These are phyloP conservation scores for Temnothorax unifasciatus DNA, from an alignment of 2,888 invertebrate genomes.

Conservation along the genomic window DNA sequence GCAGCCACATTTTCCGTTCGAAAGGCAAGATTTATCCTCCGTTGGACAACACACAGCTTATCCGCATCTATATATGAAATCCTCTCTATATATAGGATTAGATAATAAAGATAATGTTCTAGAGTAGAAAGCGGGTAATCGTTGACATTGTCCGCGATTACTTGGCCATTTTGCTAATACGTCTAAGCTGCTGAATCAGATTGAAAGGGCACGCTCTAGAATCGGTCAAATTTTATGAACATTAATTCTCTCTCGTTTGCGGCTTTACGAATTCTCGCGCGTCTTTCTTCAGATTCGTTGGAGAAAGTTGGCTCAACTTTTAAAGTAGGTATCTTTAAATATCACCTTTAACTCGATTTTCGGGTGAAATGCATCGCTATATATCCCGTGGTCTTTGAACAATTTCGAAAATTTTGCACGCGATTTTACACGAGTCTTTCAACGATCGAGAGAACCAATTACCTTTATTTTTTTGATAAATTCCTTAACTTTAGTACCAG, in stretches of 20 bases:
- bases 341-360: neutral
- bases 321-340: neutral
- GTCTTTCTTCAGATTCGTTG: neutral
- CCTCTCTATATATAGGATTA: neutral
- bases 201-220: neutral
- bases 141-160: slow-evolving; percentile 48
- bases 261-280: neutral
- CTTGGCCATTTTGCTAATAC: slow-evolving; percentile 37
- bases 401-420: neutral
- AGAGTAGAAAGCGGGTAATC: slow-evolving; percentile 54
- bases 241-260: neutral
- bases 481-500: neutral
- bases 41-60: neutral
- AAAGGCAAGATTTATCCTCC: neutral
- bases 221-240: slow-evolving; percentile 7
- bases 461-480: neutral
- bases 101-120: slow-evolving; percentile 55
- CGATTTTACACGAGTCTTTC: neutral
- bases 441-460: too few relatives aligned
- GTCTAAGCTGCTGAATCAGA: slow-evolving; percentile 15
- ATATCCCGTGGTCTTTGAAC: neutral
- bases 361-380: neutral
- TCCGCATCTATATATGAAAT: neutral
- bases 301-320: slow-evolving; percentile 3
- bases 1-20: neutral